These are phyloP conservation scores for Physella acuta DNA, from an alignment of 1,140 invertebrate species.

Conservation along the genomic window DNA sequence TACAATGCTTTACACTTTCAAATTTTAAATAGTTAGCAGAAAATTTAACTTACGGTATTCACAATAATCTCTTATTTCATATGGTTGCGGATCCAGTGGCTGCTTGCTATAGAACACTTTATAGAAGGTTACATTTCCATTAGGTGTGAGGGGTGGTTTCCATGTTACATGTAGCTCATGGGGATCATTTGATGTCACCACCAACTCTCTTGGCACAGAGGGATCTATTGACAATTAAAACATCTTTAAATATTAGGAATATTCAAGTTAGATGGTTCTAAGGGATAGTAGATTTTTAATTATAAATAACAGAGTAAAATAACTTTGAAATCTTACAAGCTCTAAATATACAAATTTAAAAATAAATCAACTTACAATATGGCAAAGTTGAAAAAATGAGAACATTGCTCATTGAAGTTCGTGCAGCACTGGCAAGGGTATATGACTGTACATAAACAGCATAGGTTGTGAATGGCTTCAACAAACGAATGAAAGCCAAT, in stretches of 20 bases:
- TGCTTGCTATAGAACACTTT: constrained; percentile 63
- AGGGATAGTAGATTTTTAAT: no score
- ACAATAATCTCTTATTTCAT: constrained; percentile 73
- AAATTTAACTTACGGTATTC: constrained; percentile 58
- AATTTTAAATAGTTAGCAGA: no score
- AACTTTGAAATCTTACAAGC: not conserved
- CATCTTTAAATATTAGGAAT: not conserved
- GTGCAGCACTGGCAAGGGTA: constrained; percentile 76
- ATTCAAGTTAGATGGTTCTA: no score
- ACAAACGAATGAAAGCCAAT: constrained; percentile 19
- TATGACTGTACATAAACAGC: constrained; percentile 87
- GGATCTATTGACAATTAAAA: constrained; percentile 61
- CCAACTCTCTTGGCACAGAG: constrained; percentile 66
- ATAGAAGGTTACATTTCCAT: constrained; percentile 83
- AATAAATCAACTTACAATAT: constrained; percentile 59
- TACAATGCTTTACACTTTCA: no score
- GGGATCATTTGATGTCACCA: constrained; percentile 62
- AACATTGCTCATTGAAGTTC: constrained; percentile 70
- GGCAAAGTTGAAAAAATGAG: constrained; percentile 79
- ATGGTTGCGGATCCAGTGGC: constrained; percentile 46
- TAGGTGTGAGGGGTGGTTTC: constrained; percentile 73
- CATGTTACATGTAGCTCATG: constrained; percentile 73
- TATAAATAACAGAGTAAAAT: not conserved
- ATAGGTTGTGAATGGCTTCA: constrained; percentile 84
- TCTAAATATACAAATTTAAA: no score